A percentile compares a stretch with the other conserved stretches of the same genome.
Conservation (phyloP, 2,113 vertebrate genomes). For the Lagenorhynchus albirostris region DNA sequence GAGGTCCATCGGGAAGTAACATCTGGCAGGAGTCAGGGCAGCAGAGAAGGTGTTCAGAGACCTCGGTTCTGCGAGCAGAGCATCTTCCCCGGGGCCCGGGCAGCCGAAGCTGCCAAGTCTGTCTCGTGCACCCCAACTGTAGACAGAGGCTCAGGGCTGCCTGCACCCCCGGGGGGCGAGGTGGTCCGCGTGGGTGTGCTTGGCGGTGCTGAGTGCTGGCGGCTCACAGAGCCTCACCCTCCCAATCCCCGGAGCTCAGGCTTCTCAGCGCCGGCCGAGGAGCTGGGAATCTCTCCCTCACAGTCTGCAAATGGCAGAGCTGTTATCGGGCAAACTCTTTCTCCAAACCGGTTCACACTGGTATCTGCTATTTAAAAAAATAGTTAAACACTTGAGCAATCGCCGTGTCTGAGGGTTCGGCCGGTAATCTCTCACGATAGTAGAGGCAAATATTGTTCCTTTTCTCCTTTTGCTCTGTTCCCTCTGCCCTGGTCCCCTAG, state of each 20-base stretch:
- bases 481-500: constrained; percentile 28
- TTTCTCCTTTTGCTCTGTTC: not conserved
- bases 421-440: constrained; percentile 38
- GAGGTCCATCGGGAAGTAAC: not conserved
- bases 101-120: rapidly evolving
- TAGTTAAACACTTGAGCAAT: constrained; percentile 31
- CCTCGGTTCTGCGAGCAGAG: not conserved
- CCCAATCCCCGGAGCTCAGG: not conserved
- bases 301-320: constrained; percentile 31
- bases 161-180: not conserved
- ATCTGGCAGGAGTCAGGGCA: not conserved
- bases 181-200: not conserved
- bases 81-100: not conserved
- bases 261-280: constrained; percentile 5
- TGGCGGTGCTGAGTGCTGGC: constrained; percentile 42
- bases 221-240: not conserved
- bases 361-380: constrained; percentile 33
- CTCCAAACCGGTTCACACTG: constrained; percentile 33
- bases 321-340: constrained; percentile 29
- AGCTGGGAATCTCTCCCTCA: constrained; percentile 26
- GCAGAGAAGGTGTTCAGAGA: not conserved
- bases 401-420: not conserved
- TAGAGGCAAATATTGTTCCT: constrained; percentile 53
- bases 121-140: constrained; percentile 45
- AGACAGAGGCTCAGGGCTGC: not conserved